Percentiles rank a stretch among this genome's conserved stretches.
phyloP scores from a whole-genome alignment of 2,797 vertebrate species.

The Spinus pinus region DNA sequence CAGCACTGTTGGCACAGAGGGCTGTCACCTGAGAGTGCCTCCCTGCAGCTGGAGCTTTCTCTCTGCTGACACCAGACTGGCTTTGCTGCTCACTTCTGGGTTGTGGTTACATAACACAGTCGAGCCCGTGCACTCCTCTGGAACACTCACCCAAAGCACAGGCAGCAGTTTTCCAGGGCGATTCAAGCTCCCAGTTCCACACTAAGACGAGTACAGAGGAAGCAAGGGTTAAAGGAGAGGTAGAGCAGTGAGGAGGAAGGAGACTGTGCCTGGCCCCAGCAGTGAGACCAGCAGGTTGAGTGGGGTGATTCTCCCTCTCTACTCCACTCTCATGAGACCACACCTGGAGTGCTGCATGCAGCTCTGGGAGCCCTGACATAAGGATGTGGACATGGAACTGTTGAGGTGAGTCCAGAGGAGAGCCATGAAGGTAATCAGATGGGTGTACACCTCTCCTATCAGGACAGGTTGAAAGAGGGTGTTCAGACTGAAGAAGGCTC shows the following conservation, averaged over 20 bases:
- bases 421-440: not conserved
- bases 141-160: not conserved
- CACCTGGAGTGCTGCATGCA: not conserved
- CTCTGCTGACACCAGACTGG: not conserved
- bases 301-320: not conserved
- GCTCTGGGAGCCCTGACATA: not conserved
- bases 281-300: not conserved
- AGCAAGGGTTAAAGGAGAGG: not conserved
- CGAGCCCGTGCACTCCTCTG: not conserved
- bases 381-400: not conserved
- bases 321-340: not conserved
- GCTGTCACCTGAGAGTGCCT: not conserved
- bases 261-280: not conserved
- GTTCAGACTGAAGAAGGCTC: not conserved
- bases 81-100: not conserved
- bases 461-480: not conserved
- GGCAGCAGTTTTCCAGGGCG: not conserved
- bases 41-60: not conserved
- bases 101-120: not conserved
- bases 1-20: accelerated
- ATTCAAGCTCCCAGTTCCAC: not conserved
- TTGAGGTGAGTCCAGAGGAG: not conserved
- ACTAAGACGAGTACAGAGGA: not conserved
- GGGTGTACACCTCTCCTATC: not conserved
- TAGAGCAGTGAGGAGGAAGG: not conserved